phyloP scores from a whole-genome alignment of 2,113 vertebrate genomes.

The Mohoua ochrocephala region DNA sequence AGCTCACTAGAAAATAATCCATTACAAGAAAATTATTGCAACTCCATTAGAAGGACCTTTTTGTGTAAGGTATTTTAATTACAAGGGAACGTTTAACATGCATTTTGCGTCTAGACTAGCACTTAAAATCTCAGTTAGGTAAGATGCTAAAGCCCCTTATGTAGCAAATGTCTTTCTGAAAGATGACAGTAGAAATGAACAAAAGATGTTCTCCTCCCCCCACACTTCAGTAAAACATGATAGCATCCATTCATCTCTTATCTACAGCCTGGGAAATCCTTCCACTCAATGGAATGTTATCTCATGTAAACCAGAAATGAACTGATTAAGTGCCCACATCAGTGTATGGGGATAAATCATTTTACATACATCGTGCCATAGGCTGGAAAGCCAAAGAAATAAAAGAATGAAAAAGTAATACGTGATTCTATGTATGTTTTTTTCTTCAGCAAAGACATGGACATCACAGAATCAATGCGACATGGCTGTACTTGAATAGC shows the following conservation, averaged over 20 bases:
- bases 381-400: not conserved
- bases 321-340: not conserved
- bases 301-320: not conserved
- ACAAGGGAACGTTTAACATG: not conserved
- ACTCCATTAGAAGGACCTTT: not conserved
- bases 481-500: not conserved
- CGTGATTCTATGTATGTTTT: not conserved
- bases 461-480: not conserved
- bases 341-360: not conserved
- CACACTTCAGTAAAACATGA: not conserved
- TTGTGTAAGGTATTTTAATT: not conserved
- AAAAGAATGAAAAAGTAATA: not conserved
- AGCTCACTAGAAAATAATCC: not conserved
- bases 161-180: not conserved
- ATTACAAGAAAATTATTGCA: not conserved
- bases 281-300: not conserved
- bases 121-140: not conserved
- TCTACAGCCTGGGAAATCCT: not conserved
- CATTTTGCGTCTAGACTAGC: not conserved
- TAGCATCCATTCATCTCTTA: not conserved
- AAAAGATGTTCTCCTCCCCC: not conserved
- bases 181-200: not conserved
- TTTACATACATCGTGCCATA: not conserved
- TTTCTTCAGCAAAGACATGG: not conserved
- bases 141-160: not conserved